These are phyloP conservation scores for Cottoperca gobio DNA, from an alignment of 2,797 vertebrate genomes.

Conservation along the genomic window DNA sequence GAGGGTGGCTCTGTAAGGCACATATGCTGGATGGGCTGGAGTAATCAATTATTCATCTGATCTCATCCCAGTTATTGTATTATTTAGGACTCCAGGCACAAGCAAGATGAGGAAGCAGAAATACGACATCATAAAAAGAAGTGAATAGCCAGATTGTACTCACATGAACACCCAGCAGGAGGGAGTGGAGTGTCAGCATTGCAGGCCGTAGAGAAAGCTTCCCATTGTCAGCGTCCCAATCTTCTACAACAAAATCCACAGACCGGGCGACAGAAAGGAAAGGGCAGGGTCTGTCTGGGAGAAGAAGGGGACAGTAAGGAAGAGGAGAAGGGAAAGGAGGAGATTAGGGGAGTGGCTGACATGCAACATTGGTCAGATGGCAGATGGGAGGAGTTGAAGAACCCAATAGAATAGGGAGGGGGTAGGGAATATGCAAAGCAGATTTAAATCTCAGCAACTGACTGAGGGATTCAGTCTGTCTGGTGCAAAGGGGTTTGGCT, in stretches of 20 bases:
- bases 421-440: conserved; percentile 63
- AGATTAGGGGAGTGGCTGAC: conserved; percentile 46
- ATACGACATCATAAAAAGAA: conserved; percentile 23
- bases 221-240: conserved; percentile 73
- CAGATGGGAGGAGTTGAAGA: conserved; percentile 62
- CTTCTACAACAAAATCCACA: conserved; percentile 61
- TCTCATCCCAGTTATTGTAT: conserved; percentile 52
- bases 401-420: conserved; percentile 60
- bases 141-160: conserved; percentile 68
- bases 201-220: conserved; percentile 56
- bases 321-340: conserved; percentile 70
- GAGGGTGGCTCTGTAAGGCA: conserved; percentile 18
- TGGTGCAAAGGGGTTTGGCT: conserved; percentile 81
- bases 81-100: conserved; percentile 39
- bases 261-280: conserved; percentile 69
- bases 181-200: conserved; percentile 73
- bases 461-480: conserved; percentile 55
- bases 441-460: conserved; percentile 58
- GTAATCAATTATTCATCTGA: conserved; percentile 76
- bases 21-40: conserved; percentile 58
- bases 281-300: conserved; percentile 81
- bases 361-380: conserved; percentile 54
- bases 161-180: conserved; percentile 75
- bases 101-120: conserved; percentile 59
- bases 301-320: conserved; percentile 69